Base-by-base conservation (phyloP, 2,113 vertebrate species). In the Alligator mississippiensis region DNA sequence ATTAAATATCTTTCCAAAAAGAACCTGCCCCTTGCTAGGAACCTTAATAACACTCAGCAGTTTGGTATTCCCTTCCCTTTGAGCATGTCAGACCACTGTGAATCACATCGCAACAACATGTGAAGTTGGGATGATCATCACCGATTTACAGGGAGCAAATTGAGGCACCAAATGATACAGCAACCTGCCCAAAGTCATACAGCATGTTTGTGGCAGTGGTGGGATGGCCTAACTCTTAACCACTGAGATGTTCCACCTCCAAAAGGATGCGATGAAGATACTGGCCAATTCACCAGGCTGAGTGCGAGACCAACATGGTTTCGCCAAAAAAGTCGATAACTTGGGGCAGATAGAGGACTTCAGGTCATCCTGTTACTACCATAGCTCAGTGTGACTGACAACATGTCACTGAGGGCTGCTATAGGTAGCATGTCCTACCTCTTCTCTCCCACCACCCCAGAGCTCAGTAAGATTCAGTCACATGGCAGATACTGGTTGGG, bases 261-360 rank as follows among this genome's bases (percentile, higher is more conserved):
- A 2, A 14, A 57, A 79, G 14, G 3, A 27, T 12, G 17, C 5
- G 6, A 0, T 4, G 75, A 10, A 21, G 62, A 57, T 22, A 5
- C 18, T 38, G 4, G 7, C 11, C 68, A 38, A 34, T 72, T 21
- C 34, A 72, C 21, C 21, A 72, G 68, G 38, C 30, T 74, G 70
- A 74, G 47, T 47, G 47, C 9, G 47, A 47, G 9, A 47, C 47
- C 47, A 21, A 54, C 47, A 2, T 1, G 28, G 25, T 9, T 77
- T 12, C 0, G 4, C 57, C 5, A 1, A 25, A 54, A 4, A 19
- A 0, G 47, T 5, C 6, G 18, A 15, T 74, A 15, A 25, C 59
- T 3, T 1, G 61, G 19, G 2, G 64, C 57, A 30, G 61, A 22
- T 3, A 13, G 55, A 1, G 2, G 0, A 1, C 2, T 58, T 25